Base-by-base conservation (phyloP, 2,888 invertebrate genomes). In the Apamea sordens region DNA sequence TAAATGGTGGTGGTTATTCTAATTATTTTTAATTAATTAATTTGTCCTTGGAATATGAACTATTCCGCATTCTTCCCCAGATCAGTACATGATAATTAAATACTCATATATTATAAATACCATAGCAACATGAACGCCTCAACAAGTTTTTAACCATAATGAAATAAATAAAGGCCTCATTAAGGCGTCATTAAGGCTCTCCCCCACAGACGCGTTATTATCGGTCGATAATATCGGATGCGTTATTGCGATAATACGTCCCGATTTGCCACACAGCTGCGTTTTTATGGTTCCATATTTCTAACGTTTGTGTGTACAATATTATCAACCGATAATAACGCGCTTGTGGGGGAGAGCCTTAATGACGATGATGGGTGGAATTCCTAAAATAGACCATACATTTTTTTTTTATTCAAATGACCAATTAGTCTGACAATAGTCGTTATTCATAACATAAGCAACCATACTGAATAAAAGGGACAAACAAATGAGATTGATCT, bases 321-420 rank as follows among this genome's bases (percentile, higher is more conserved):
- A 36, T 36, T 36, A 36, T 36, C 36, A 5, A 36, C 36, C 36
- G 36, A 36, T 36, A 36, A 36, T 5, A 36, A 36, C 36, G 36
- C 5, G 36, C 36, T 5, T 36, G 36, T 36, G 5, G 47, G 47
- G 47, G 47, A 47, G 47, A 47, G 47, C 47, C 47, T 47, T 74
- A 32, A 83, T 32, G 10, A 41, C 50, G 56, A 21, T 36, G 56
- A 73, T 32, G 24, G 41, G n/a, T 68, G 53, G 50, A 24, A 50
- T 64, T 72, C 10, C 50, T 36, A 8, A 21, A 53, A 70, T 44
- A 7, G 59, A 50, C 63, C 11, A 68, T 74, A 83, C 56, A 32
- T 36, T 36, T 36, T 64, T 65, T 36, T 72, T 79, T 76, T 80
- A 73, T 84, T 75, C 10, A 70, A 80, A 83, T 73, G n/a, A 77